Evolutionary conservation across 2,888 invertebrate species (phyloP).

Genomic region (Parelbella ahira): DNA sequence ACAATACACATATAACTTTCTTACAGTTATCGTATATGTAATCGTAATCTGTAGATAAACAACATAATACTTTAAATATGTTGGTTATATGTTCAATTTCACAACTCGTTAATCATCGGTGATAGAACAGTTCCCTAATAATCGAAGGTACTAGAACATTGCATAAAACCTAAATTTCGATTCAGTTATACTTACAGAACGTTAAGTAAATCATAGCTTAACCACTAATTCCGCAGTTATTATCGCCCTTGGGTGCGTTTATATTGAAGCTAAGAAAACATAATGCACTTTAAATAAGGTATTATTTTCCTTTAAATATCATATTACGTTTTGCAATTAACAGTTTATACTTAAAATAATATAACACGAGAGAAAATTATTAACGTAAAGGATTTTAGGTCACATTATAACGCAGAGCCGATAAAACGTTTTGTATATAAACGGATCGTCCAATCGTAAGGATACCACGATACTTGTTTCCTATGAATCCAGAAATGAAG

Average conservation of each 20-base stretch:
- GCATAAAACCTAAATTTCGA: conserved; percentile 15
- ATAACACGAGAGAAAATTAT: no score
- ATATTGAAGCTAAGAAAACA: conserved; percentile 6
- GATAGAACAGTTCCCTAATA: background rate
- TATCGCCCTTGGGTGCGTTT: conserved; percentile 12
- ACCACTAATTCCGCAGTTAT: background rate
- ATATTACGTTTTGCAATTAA: no score
- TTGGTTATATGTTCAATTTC: no score
- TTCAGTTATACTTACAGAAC: conserved; percentile 15
- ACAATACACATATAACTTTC: no score
- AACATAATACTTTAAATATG: no score
- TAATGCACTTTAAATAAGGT: no score
- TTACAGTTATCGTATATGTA: no score
- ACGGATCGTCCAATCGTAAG: conserved; percentile 12
- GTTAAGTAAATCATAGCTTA: conserved; percentile 19
- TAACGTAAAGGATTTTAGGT: no score
- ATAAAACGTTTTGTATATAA: background rate
- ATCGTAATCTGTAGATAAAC: no score
- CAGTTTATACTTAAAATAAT: no score
- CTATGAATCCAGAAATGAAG: conserved; percentile 7
- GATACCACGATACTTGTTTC: conserved; percentile 14
- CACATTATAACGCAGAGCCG: no score
- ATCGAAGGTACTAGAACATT: conserved; percentile 8
- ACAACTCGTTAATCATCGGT: background rate
- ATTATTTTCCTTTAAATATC: no score